Evolutionary conservation across 2,888 invertebrate genomes (phyloP).

Genomic region (Siphonodentalium dalli): DNA sequence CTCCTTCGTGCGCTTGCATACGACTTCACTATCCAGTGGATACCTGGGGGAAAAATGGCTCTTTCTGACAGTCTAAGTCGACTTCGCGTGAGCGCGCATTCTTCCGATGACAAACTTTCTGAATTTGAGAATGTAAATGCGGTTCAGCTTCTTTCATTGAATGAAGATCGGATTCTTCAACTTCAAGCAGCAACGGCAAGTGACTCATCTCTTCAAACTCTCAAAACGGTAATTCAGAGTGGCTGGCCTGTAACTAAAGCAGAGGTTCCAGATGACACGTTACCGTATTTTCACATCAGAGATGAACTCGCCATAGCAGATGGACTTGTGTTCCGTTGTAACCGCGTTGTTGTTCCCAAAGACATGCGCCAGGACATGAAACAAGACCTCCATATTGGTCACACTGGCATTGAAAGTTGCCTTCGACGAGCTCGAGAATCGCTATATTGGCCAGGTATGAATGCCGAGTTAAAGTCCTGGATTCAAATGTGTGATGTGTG

Average conservation of each 20-base stretch:
- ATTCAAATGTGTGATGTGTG: slow-evolving; percentile 18
- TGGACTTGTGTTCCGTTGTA: slow-evolving; percentile 2
- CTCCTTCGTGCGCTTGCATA: slow-evolving; percentile 5
- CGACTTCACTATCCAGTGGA: too few species aligned
- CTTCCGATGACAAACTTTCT: too few species aligned
- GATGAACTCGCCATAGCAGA: slow-evolving; percentile 7
- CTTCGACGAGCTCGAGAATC: neutral
- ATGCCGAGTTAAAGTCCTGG: slow-evolving; percentile 8
- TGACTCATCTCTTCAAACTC: neutral
- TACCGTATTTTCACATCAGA: neutral
- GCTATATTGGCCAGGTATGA: slow-evolving; percentile 23
- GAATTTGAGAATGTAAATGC: too few species aligned
- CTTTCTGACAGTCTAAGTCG: too few species aligned
- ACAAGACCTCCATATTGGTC: neutral
- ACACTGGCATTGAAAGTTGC: slow-evolving; percentile 1
- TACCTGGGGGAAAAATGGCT: too few species aligned
- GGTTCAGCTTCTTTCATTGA: slow-evolving; percentile 6
- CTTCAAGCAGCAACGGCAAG: too few species aligned
- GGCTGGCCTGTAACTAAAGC: slow-evolving; percentile 9
- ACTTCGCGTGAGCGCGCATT: too few species aligned
- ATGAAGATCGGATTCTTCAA: neutral
- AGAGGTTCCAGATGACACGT: too few species aligned
- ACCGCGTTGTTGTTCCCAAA: slow-evolving; percentile 2
- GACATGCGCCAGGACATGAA: neutral
- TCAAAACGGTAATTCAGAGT: neutral